Evolutionary conservation across 2,113 vertebrate species (phyloP).

Genomic region (Ageneiosus marmoratus): DNA sequence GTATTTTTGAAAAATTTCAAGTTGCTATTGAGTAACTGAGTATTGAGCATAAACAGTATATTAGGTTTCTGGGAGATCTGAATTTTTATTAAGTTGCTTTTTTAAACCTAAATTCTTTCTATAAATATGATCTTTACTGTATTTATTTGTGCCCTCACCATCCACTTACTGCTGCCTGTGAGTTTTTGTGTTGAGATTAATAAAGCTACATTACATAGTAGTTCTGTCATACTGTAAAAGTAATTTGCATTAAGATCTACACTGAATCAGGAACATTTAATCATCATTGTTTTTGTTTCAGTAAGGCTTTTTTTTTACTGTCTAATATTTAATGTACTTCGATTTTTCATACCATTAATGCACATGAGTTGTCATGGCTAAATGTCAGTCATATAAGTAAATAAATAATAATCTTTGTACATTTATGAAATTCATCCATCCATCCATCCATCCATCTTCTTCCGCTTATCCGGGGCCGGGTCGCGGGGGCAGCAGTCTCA

Average conservation of each 20-base stretch:
- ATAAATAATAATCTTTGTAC: neutral
- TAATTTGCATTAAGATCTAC: neutral
- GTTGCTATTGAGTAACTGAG: conserved; percentile 21
- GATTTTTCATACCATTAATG: conserved; percentile 4
- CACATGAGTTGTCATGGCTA: neutral
- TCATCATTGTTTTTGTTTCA: neutral
- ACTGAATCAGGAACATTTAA: neutral
- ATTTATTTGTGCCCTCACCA: conserved; percentile 52
- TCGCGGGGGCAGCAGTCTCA: too few species aligned
- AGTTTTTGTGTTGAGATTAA: conserved; percentile 35
- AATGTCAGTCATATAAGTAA: neutral
- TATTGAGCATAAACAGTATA: conserved; percentile 3
- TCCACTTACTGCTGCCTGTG: conserved; percentile 39
- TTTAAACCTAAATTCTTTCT: conserved; percentile 32
- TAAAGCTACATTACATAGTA: conserved; percentile 35
- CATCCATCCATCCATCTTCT: too few species aligned
- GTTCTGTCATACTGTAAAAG: neutral
- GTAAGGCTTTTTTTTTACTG: neutral
- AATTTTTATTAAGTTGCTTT: conserved; percentile 14
- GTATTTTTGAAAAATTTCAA: neutral
- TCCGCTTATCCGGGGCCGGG: too few species aligned
- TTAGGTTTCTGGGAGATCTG: conserved; percentile 13
- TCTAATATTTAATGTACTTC: neutral
- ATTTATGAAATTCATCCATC: neutral
- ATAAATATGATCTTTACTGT: conserved; percentile 38